Evolutionary conservation across 2,888 invertebrate species (phyloP), one percentile per base, ranked within the genome.

Genomic region (Sminthurinus aureus): DNA sequence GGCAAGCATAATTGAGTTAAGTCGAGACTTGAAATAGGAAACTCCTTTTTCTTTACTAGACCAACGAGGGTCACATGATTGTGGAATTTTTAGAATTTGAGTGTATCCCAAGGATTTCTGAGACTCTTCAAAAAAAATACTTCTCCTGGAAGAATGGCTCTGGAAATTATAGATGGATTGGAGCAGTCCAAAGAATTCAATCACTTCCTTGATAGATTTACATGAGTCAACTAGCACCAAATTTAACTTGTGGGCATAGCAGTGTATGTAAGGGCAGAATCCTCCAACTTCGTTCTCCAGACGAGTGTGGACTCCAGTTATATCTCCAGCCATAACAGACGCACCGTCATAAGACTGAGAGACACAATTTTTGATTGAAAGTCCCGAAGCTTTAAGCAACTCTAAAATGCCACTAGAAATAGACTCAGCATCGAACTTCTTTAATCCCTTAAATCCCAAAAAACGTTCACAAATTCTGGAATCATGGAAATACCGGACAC

Each of bases 171-270:
- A 77, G 22, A 77, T 51, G 3, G 52, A 11, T 26, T 77, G 77
- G 8, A 77, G 12, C n/a, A 77, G 24, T 11, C 58, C 58, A 22
- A 77, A 6, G 1, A 50, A n/a, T 18, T 77, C 77, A 24, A 1
- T 6, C 1, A 77, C 51, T 52, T 52, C 51, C 18, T 15, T n/a
- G 4, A 66, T 26, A 12, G 11, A 77, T 8, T 58, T 3, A 18
- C 20, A 58, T 0, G 52, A 18, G 15, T n/a, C 20, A n/a, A 77
- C 22, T 3, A 77, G 77, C 0, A 58, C 77, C n/a, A 77, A 50
- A 77, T 77, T 77, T 58, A 77, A n/a, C 15, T 50, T 15, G 22
- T 77, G 77, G 24, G 77, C 77, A 52, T 77, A 58, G 22, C 77
- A 77, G 22, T 77, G 77, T 6, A 52, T 52, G 8, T 52, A 77